Percentiles rank a stretch among this genome's conserved stretches.
Evolutionary conservation across 2,113 vertebrate genomes (phyloP).

Genomic region (Plectropomus leopardus): DNA sequence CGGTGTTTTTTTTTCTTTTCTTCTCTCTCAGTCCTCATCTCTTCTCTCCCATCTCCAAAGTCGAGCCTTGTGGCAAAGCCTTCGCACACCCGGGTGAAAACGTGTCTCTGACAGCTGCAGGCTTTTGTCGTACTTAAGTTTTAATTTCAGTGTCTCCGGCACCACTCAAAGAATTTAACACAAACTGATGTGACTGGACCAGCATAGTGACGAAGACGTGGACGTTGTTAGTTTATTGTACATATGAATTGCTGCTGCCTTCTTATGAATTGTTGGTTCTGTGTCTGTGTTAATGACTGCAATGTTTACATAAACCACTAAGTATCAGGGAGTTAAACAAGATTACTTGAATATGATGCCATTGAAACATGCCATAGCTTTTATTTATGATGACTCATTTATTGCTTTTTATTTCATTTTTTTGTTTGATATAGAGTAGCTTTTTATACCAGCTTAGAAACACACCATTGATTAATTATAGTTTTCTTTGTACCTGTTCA

Average conservation of each 20-base stretch:
- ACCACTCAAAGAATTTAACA: constrained; percentile 65
- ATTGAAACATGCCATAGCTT: constrained; percentile 84
- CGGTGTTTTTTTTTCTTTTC: constrained; percentile 6
- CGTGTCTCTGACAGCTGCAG: constrained; percentile 38
- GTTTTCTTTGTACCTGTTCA: constrained; percentile 57
- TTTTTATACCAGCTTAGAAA: constrained; percentile 70
- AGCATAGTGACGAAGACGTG: constrained; percentile 57
- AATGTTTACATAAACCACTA: constrained; percentile 87
- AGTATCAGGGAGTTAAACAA: constrained; percentile 88
- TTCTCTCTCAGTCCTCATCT: constrained; percentile 17
- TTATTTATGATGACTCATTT: constrained; percentile 79
- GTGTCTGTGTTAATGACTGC: constrained; percentile 80
- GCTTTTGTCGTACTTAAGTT: constrained; percentile 64
- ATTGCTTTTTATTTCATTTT: constrained; percentile 28
- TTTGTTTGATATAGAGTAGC: constrained; percentile 70
- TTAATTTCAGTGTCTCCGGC: constrained; percentile 46
- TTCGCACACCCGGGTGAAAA: constrained; percentile 23
- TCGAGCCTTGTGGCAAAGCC: constrained; percentile 45
- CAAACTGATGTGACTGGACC: constrained; percentile 70
- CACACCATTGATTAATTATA: constrained; percentile 56
- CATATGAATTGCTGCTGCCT: constrained; percentile 86
- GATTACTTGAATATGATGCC: constrained; percentile 91
- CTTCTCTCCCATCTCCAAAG: constrained; percentile 67
- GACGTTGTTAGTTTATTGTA: constrained; percentile 64
- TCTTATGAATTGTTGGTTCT: constrained; percentile 77